Evolutionary conservation across 2,797 vertebrate genomes (phyloP).

Genomic region (Calcarius lapponicus): DNA sequence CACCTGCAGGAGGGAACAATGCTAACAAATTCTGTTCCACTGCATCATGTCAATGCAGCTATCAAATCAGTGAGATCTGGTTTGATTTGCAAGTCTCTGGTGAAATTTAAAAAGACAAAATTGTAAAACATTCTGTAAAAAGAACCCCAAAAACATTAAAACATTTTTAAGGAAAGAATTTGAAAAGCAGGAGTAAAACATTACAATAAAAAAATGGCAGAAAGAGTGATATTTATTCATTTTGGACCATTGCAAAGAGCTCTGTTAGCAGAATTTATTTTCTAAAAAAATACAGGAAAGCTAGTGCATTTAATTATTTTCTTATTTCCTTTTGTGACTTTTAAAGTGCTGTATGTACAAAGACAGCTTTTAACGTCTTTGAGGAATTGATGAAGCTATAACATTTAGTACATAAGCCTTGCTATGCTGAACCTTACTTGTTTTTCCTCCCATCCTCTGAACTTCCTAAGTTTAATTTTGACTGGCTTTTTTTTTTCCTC

Average conservation of each 20-base stretch:
- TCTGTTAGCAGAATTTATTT: constrained; percentile 58
- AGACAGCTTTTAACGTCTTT: constrained; percentile 27
- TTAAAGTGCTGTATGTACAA: constrained; percentile 47
- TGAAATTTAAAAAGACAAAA: constrained; percentile 71
- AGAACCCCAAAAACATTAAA: constrained; percentile 4
- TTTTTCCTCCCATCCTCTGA: neutral
- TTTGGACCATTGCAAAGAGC: constrained; percentile 58
- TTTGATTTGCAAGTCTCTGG: constrained; percentile 70
- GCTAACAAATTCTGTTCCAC: constrained; percentile 38
- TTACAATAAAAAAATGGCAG: constrained; percentile 42
- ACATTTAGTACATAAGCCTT: constrained; percentile 2
- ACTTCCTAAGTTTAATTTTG: neutral
- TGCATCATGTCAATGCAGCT: constrained; percentile 60
- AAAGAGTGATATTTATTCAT: constrained; percentile 71
- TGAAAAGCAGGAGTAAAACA: constrained; percentile 67
- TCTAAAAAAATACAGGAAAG: neutral
- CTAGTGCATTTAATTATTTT: constrained; percentile 62
- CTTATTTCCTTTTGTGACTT: constrained; percentile 60
- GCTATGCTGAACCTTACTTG: neutral
- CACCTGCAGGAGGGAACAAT: constrained; percentile 40
- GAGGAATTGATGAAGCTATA: constrained; percentile 44
- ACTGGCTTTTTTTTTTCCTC: neutral
- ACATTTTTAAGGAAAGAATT: constrained; percentile 68
- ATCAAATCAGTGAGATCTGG: constrained; percentile 64
- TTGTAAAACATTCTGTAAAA: constrained; percentile 64